A percentile compares a stretch with the other conserved stretches of the same genome.
Conservation (phyloP, 2,797 vertebrate genomes). For the Merluccius polli region DNA sequence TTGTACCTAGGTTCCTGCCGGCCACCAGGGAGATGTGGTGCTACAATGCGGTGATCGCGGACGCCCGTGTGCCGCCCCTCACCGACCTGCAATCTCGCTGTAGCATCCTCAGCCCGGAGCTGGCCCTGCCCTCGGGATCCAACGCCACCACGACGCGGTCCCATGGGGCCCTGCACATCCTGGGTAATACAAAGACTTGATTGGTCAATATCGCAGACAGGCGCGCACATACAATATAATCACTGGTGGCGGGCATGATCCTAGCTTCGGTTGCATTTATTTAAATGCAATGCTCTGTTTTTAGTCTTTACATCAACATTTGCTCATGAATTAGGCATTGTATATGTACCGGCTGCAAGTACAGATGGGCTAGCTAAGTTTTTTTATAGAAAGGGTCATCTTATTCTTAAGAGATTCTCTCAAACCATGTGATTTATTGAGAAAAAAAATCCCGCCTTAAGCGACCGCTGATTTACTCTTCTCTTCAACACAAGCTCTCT, state of each 20-base stretch:
- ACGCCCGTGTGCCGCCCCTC: slow-evolving; percentile 88
- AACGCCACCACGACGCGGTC: slow-evolving; percentile 94
- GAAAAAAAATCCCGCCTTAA: too few species aligned
- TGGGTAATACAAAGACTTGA: slow-evolving; percentile 74
- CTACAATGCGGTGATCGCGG: slow-evolving; percentile 96
- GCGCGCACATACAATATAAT: not conserved
- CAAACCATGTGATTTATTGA: not conserved
- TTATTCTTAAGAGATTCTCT: not conserved
- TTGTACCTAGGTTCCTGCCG: slow-evolving; percentile 81
- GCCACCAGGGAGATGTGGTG: slow-evolving; percentile 90
- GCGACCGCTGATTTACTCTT: too few species aligned
- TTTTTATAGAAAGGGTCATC: not conserved
- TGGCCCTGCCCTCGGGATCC: slow-evolving; percentile 90
- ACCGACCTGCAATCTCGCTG: slow-evolving; percentile 90
- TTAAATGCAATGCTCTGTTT: not conserved
- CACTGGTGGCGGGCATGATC: not conserved
- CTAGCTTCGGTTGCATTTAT: not conserved
- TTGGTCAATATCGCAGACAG: not conserved
- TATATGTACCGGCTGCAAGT: too few species aligned
- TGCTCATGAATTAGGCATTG: not conserved
- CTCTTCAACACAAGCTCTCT: not conserved
- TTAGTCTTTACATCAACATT: not conserved
- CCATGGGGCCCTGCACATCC: slow-evolving; percentile 94
- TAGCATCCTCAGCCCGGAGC: slow-evolving; percentile 93
- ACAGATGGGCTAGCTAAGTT: too few species aligned